phyloP scores from a whole-genome alignment of 2,797 vertebrate species.

The Crax fasciolata region DNA sequence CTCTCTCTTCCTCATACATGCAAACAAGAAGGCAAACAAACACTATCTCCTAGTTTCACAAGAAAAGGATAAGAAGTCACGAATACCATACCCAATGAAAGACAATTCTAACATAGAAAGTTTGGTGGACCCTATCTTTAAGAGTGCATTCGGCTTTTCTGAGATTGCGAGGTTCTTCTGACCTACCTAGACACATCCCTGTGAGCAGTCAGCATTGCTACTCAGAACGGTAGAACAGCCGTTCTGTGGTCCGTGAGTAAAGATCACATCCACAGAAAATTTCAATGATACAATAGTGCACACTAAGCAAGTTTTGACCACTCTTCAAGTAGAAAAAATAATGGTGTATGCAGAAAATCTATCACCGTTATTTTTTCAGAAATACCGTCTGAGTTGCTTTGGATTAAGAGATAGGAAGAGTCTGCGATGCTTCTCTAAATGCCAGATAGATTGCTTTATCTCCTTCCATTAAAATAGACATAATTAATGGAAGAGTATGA shows the following conservation, averaged over 20 bases:
- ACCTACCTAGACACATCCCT: neutral
- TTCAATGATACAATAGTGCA: neutral
- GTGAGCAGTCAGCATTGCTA: neutral
- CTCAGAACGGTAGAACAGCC: neutral
- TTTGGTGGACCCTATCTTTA: neutral
- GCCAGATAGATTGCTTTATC: neutral
- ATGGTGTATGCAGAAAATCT: neutral
- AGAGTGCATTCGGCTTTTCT: neutral
- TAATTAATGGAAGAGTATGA: neutral
- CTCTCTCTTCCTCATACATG: constrained; percentile 32
- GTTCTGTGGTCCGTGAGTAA: neutral
- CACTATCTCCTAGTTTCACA: constrained; percentile 4
- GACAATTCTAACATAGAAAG: neutral
- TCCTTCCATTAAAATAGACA: neutral
- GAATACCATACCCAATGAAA: neutral
- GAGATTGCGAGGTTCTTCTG: neutral
- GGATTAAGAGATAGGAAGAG: neutral
- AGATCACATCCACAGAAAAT: neutral
- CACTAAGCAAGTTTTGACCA: neutral
- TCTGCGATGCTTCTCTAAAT: too few relatives aligned
- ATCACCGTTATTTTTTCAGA: neutral
- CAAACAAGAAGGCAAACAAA: constrained; percentile 10
- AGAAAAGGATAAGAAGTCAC: neutral
- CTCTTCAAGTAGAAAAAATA: neutral
- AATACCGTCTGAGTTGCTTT: neutral